Base-by-base conservation (phyloP, 2,797 vertebrate genomes). In the Coluber constrictor region DNA sequence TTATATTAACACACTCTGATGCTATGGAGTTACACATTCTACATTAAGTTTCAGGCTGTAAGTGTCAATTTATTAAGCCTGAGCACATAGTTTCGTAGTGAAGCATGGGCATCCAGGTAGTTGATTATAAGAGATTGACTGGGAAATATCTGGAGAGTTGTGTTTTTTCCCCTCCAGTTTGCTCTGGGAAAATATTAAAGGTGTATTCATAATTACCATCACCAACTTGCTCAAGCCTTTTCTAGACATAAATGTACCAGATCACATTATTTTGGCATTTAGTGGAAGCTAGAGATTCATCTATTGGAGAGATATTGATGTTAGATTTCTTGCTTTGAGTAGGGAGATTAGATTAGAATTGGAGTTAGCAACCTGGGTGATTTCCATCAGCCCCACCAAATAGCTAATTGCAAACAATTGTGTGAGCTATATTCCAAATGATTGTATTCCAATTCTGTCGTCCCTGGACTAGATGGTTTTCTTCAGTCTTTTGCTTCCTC, bases 151-250 rank as follows among this genome's bases (percentile, higher is more conserved):
- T 47, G 4, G 37, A 83, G 74, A 83, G 37, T 23, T 3, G 13
- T 2, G 12, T 4, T 10, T 23, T 0, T 1, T 0, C 1, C 4
- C 37, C 37, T 83, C 9, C 37, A 23, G 37, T 83, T 83, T 83
- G 9, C 74, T 83, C 74, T 83, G 74, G 37, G 9, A 83, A 83
- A 83, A 47, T 47, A 47, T 83, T 47, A 83, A 83, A 83, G 20
- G 9, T 83, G 1, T 47, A 83, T 83, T 83, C 10, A 43, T 83
- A 47, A 47, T 83, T 83, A 20, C 74, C 74, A 47, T 10, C 74
- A 83, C 9, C 4, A 0, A 43, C 43, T 79, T 43, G 74, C 3
- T 79, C 18, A 43, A 79, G 74, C 74, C 9, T 5, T 20, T 79
- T 3, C 74, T 79, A 43, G 70, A 43, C 70, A 43, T 79, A 79